Evolutionary conservation across 2,797 vertebrate species (phyloP), one percentile per base, ranked within the genome.

Genomic region (Scolopax rusticola): DNA sequence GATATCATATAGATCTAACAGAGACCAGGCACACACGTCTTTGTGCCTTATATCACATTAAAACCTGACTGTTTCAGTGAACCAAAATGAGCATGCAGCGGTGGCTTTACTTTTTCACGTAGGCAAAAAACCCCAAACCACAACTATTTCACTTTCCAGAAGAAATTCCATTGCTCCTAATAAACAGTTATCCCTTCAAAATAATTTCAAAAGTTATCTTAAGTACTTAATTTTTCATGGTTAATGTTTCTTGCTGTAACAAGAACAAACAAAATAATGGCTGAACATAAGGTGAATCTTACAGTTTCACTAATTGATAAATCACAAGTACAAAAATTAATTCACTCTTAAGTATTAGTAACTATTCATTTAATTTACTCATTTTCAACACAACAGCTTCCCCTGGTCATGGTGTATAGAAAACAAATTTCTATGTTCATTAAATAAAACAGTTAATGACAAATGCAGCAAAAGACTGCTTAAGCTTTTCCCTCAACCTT

Each of bases 11-110:
- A 47, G 1, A 28, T 74, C 16, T 53, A 64, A 11, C 21, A 48
- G 8, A 50, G 7, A 83, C 6, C 41, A 73, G 41, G 4, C 14
- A 82, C 14, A 43, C 6, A 41, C 0, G 0, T 6, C 41, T 43
- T 87, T 73, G 25, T 65, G 41, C 47, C 33, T 40, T 38, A 4
- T 4, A 90, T 50, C 38, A 81, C 9, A 54, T 21, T 17, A 74
- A 85, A 88, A 38, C 16, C 14, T n/a, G 17, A 24, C 38, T 54
- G 12, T 48, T 60, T 86, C 50, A 71, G 38, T 59, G 65, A 64
- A 85, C 7, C 13, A 63, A 68, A 89, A 63, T 21, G 8, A 59
- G 30, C 3, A 14, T 30, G 16, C 30, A 80, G 19, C 18, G 17
- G 7, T 40, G 8, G 6, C 13, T 45, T n/a, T 57, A 57, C 40